Evolutionary conservation across 1,140 invertebrate genomes (phyloP), one percentile per base, ranked within the genome.

Genomic region (Hylaeus volcanicus): DNA sequence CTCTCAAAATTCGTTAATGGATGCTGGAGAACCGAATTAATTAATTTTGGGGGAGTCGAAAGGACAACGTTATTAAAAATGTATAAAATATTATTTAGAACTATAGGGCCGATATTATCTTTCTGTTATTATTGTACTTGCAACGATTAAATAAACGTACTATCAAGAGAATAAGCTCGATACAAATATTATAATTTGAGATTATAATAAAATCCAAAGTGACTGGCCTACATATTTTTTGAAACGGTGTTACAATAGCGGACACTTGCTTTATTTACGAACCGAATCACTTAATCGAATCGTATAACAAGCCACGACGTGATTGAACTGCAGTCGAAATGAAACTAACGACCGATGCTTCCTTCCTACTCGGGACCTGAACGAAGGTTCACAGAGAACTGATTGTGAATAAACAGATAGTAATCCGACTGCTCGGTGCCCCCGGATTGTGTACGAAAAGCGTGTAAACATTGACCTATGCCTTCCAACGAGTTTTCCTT

Each of bases 1-100:
- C 63, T 75, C 78, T 66, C 63, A 74, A 80, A 75, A 74, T 80
- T 80, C 78, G 72, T 75, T 80, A 80, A 75, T 74, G 26, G 69
- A 39, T 3, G 71, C 63, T n/a, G 53, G 41, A 61, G 72, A 48
- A 80, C 43, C 45, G 39, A 51, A 72, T 74, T 75, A 80, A 75
- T 80, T 75, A 80, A 66, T 26, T 26, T 26, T 26, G 26, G 26
- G 26, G 26, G 26, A 74, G 60, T 8, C 8, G 1, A 8, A 64
- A 39, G 51, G 6, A 11, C 43, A 15, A 45, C 41, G 26, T 43
- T 48, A 56, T 55, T 45, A 58, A n/a, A 39, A 51, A 61, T n/a
- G 61, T 61, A 9, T 68, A 68, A 51, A 68, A 15, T 43, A 64
- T 26, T 15, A 43, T 53, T 53, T 37, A 68, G 37, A 68, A 64